These are phyloP conservation scores for Oreotrochilus melanogaster DNA, from an alignment of 2,113 vertebrate species.

Conservation along the genomic window DNA sequence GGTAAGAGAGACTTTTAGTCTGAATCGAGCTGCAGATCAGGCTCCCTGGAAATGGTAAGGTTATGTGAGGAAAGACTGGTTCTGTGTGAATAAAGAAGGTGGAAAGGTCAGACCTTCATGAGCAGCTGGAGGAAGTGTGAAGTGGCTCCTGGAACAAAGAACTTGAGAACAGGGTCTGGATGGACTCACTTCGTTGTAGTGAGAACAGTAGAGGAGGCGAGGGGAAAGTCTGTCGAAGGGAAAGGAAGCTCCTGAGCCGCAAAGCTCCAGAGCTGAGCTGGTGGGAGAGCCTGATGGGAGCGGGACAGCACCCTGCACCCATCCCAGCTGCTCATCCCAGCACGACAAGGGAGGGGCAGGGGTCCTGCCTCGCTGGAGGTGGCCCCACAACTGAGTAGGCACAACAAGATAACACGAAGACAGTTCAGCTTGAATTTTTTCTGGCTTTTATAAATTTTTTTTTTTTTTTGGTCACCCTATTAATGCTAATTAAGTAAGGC, in stretches of 20 bases:
- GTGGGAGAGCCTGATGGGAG: not conserved
- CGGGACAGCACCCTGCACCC: not conserved
- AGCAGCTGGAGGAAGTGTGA: conserved; percentile 38
- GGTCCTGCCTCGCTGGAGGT: not conserved
- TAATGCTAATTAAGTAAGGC: conserved; percentile 69
- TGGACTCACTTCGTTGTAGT: not conserved
- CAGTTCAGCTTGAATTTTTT: not conserved
- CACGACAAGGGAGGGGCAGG: not conserved
- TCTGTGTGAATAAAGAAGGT: not conserved
- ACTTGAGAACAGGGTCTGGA: not conserved
- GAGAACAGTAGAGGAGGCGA: not conserved
- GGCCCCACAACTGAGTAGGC: not conserved
- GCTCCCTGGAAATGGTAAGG: not conserved
- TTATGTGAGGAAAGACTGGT: not conserved
- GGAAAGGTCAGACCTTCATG: not conserved
- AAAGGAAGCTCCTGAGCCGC: not conserved
- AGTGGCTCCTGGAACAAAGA: conserved; percentile 50
- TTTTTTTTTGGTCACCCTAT: conserved; percentile 8
- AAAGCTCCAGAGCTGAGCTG: not conserved
- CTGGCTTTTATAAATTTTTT: conserved; percentile 6
- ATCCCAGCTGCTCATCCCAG: not conserved
- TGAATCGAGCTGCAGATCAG: not conserved
- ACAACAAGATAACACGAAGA: conserved; percentile 13
- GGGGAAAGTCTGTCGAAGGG: conserved; percentile 1
- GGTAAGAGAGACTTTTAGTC: not conserved